These are phyloP conservation scores for Sarcophaga peregrina DNA, from an alignment of 1,140 invertebrate genomes.

Conservation along the genomic window DNA sequence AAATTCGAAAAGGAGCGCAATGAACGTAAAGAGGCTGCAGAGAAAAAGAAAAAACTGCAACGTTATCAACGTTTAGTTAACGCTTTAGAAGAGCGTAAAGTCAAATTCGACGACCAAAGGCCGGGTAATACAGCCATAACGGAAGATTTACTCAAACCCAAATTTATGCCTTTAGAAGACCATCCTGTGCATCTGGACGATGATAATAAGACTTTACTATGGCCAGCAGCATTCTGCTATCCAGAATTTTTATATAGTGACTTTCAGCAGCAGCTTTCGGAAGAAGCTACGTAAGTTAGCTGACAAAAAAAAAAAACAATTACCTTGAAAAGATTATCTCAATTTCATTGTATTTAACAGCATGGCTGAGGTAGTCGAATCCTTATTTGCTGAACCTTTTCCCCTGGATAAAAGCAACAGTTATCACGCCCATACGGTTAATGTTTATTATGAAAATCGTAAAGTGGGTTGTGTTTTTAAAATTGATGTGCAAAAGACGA, in stretches of 20 bases:
- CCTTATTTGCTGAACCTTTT: conserved; percentile 77
- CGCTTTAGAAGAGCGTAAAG: conserved; percentile 69
- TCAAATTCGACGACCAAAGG: conserved; percentile 69
- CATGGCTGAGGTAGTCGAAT: conserved; percentile 77
- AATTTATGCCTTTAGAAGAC: conserved; percentile 62
- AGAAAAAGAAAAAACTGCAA: conserved; percentile 68
- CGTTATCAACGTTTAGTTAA: conserved; percentile 66
- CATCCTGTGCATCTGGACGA: conserved; percentile 58
- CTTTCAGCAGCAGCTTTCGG: conserved; percentile 79
- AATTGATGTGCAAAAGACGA: conserved; percentile 71
- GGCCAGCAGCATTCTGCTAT: conserved; percentile 87
- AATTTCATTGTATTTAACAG: conserved; percentile 69
- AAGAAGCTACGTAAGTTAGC: conserved; percentile 70
- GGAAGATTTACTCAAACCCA: conserved; percentile 67
- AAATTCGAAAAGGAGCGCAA: conserved; percentile 72
- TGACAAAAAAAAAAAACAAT: neutral
- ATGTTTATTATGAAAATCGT: conserved; percentile 84
- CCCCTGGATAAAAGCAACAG: conserved; percentile 80
- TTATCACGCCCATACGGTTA: conserved; percentile 76
- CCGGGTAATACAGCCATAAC: conserved; percentile 63
- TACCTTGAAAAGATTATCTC: conserved; percentile 59
- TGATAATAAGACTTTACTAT: conserved; percentile 72
- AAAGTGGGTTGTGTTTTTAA: conserved; percentile 74
- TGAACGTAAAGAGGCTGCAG: conserved; percentile 71
- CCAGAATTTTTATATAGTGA: conserved; percentile 81